Evolutionary conservation across 2,113 vertebrate genomes (phyloP).

Genomic region (Vimba vimba): DNA sequence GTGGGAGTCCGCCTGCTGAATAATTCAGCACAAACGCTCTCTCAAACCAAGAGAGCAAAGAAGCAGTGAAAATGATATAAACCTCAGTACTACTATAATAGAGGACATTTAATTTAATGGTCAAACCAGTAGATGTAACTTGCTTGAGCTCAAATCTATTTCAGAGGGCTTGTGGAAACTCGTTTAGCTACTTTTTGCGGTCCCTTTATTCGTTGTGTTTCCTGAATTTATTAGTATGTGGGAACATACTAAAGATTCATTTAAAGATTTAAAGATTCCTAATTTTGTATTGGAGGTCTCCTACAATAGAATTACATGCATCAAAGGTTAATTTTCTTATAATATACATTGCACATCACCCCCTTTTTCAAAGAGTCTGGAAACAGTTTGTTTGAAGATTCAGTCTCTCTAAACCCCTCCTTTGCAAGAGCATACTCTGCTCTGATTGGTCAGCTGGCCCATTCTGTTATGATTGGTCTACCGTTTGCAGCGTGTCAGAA

Average conservation of each 20-base stretch:
- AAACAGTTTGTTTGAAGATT: no score
- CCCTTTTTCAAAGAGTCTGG: no score
- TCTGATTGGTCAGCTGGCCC: no score
- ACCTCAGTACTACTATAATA: not conserved
- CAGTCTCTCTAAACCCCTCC: no score
- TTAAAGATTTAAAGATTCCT: no score
- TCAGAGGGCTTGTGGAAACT: constrained; percentile 12
- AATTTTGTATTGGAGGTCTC: no score
- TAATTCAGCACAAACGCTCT: constrained; percentile 64
- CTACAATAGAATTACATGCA: no score
- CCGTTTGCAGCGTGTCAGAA: no score
- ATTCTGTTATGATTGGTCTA: no score
- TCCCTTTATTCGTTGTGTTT: not conserved
- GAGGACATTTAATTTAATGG: constrained; percentile 45
- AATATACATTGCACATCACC: no score
- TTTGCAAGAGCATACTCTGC: no score
- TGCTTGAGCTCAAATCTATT: constrained; percentile 21
- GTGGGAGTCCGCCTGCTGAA: constrained; percentile 61
- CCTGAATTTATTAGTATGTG: not conserved
- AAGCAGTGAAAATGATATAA: constrained; percentile 55
- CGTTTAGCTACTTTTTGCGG: not conserved
- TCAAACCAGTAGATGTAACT: constrained; percentile 27
- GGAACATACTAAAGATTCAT: not conserved
- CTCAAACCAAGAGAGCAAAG: constrained; percentile 53
- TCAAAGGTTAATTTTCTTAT: no score